Percentiles rank a stretch among this genome's conserved stretches.
phyloP scores from a whole-genome alignment of 2,113 vertebrate genomes.

The Paracanthobrama guichenoti region DNA sequence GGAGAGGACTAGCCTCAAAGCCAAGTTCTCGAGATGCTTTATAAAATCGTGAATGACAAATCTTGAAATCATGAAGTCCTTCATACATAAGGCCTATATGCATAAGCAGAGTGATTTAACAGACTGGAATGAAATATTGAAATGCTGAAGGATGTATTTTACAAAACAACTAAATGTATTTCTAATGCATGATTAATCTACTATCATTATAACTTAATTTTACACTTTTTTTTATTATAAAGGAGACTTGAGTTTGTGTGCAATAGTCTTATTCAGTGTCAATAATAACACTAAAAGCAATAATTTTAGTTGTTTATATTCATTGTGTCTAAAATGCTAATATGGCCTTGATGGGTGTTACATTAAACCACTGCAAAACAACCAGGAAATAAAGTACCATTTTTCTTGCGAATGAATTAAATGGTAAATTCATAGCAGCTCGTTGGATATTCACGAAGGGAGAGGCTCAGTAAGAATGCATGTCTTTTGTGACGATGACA shows the following conservation, averaged over 20 bases:
- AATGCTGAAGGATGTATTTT: not conserved
- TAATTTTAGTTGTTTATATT: not conserved
- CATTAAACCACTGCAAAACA: not conserved
- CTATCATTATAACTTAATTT: not conserved
- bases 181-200: not conserved
- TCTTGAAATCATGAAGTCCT: not conserved
- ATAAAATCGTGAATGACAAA: not conserved
- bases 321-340: not conserved
- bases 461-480: constrained; percentile 1
- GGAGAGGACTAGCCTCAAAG: constrained; percentile 59
- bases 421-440: not conserved
- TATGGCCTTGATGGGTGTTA: not conserved
- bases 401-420: not conserved
- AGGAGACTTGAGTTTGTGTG: not conserved
- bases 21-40: not conserved
- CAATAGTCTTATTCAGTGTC: not conserved
- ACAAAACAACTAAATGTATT: not conserved
- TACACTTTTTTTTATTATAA: not conserved
- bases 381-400: not conserved
- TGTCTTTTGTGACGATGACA: not conserved
- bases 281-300: not conserved
- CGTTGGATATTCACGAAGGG: not conserved
- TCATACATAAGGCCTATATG: not conserved
- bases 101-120: not conserved
- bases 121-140: not conserved